Percentiles rank a stretch among this genome's conserved stretches.
Conservation (phyloP, 2,888 invertebrate genomes). For the Drosophila borealis region DNA sequence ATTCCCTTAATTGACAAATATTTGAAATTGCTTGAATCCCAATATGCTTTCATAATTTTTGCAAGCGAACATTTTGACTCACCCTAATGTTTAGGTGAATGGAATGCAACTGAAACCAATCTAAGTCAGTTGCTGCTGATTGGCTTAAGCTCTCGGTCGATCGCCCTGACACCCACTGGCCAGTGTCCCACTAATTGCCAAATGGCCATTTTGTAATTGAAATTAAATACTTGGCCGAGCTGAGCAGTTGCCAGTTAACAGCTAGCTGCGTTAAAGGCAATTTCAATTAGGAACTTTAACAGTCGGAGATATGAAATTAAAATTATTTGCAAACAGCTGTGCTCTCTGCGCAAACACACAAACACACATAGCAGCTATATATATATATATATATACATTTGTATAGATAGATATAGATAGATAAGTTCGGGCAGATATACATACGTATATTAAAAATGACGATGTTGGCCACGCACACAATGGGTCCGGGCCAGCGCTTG, state of each 20-base stretch:
- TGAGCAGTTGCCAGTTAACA: constrained; percentile 13
- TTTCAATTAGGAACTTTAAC: constrained; percentile 75
- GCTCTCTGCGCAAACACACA: constrained; percentile 37
- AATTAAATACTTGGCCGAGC: constrained; percentile 69
- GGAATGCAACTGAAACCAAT: constrained; percentile 2
- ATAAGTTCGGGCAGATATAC: constrained; percentile 11
- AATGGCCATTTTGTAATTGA: constrained; percentile 67
- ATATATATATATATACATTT: constrained; percentile 6
- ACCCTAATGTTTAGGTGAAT: constrained; percentile 7
- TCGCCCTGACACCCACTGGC: constrained; percentile 11
- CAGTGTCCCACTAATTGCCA: constrained; percentile 39
- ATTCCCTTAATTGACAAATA: too few species aligned
- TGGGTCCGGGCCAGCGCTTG: constrained; percentile 44
- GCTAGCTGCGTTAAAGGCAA: constrained; percentile 42
- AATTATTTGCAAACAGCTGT: constrained; percentile 77
- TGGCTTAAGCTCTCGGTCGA: constrained; percentile 42
- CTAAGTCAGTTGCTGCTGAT: constrained; percentile 26
- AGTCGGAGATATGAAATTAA: constrained; percentile 72
- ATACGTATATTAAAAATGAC: constrained; percentile 28
- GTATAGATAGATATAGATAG: not conserved
- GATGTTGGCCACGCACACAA: constrained; percentile 51
- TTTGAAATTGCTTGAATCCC: too few species aligned
- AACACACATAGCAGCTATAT: constrained; percentile 1
- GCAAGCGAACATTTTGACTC: not conserved
- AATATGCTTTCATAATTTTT: too few species aligned